Evolutionary conservation across 2,113 vertebrate genomes (phyloP), one percentile per base, ranked within the genome.

Genomic region (Todiramphus saurophagus): DNA sequence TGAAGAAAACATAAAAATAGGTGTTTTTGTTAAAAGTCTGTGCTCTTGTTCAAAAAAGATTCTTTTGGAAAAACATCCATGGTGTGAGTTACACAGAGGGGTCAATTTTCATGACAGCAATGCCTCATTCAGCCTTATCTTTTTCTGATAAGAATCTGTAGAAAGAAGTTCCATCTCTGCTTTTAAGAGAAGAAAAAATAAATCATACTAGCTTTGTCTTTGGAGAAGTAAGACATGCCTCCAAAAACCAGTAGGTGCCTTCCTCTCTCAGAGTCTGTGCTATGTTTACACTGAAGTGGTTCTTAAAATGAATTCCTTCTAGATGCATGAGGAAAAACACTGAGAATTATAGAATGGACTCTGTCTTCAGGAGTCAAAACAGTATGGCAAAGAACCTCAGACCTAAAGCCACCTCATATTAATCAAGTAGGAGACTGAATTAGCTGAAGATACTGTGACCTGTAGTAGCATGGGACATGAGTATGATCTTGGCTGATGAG

Each of bases 131-230:
- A 81, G 64, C 30, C 46, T 83, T 83, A 64, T 75, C 68, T 84
- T 75, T 51, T 68, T 56, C 60, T 95, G 81, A 79, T 84, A 94
- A 72, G 33, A 84, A 82, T 92, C 87, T 91, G 27, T 68, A 82
- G 66, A 75, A 92, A 94, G 35, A 11, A 64, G n/a, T 72, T 91
- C 59, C 46, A 50, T 63, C 53, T 13, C 13, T 2, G 10, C 53
- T 84, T 89, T 82, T 79, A 74, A 89, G 21, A 78, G 37, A 39
- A 83, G 77, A 50, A 69, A 39, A 39, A 62, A 95, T 63, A 55
- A 14, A 51, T 44, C 16, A 28, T 39, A 25, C 55, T 59, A 11
- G 41, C 25, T 74, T 92, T 89, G 60, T 85, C 19, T 81, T 80
- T 39, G 30, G 58, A 83, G 50, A 86, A 89, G 63, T 77, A 11